Percentiles rank a stretch among this genome's conserved stretches.
phyloP scores from a whole-genome alignment of 2,888 invertebrate species.

The Abscondita cerata region DNA sequence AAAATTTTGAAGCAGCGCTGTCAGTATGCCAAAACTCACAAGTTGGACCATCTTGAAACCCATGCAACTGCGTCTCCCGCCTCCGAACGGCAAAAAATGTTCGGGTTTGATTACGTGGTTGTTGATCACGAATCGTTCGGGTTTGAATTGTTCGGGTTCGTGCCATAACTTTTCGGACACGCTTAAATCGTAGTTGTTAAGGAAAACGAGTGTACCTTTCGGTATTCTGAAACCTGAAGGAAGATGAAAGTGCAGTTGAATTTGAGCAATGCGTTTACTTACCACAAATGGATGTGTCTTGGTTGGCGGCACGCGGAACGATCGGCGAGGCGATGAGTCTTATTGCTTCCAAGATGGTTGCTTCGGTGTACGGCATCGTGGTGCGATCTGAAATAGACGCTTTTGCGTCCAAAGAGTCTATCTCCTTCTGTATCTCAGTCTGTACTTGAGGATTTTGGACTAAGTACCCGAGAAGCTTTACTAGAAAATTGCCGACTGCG shows the following conservation, averaged over 20 bases:
- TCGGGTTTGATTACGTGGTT: conserved; percentile 67
- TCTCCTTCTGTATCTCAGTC: conserved; percentile 63
- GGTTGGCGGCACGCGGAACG: conserved; percentile 71
- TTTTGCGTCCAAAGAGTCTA: conserved; percentile 53
- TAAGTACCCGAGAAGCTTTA: conserved; percentile 66
- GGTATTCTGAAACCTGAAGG: conserved; percentile 65
- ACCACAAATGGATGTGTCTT: conserved; percentile 68
- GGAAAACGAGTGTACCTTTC: conserved; percentile 69
- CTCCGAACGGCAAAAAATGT: conserved; percentile 71
- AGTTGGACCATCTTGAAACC: conserved; percentile 72
- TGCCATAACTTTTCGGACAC: conserved; percentile 69
- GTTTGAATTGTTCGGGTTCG: conserved; percentile 65
- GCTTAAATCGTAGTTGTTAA: conserved; percentile 73
- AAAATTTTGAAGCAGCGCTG: conserved; percentile 64
- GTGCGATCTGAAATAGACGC: conserved; percentile 57
- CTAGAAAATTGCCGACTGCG: conserved; percentile 68
- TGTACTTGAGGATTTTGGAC: conserved; percentile 63
- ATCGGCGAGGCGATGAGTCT: conserved; percentile 71
- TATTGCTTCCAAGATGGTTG: conserved; percentile 68
- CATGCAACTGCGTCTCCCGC: conserved; percentile 71
- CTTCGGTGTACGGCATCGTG: conserved; percentile 67
- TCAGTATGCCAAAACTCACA: conserved; percentile 63
- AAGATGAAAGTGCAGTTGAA: conserved; percentile 28
- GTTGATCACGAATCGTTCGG: conserved; percentile 67
- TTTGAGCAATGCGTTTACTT: conserved; percentile 36